Evolutionary conservation across 1,140 invertebrate genomes (phyloP).

Genomic region (Nasonia giraulti): DNA sequence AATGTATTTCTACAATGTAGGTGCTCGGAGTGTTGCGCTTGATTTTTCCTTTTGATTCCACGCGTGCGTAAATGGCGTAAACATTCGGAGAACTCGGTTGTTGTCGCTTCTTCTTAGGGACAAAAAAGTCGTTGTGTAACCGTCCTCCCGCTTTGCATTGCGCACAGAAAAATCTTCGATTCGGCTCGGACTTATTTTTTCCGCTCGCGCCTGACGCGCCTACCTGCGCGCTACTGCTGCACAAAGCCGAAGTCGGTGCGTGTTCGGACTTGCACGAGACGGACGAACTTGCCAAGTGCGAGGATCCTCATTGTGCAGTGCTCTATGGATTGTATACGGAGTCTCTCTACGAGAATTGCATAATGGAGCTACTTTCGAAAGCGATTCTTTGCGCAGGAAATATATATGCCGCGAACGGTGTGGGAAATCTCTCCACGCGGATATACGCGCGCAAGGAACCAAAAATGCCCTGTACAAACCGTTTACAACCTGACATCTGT

Average conservation of each 20-base stretch:
- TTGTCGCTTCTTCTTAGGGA: neutral
- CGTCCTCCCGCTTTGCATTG: neutral
- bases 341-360: constrained; percentile 32
- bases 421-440: neutral
- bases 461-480: neutral
- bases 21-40: neutral
- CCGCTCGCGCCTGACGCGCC: neutral
- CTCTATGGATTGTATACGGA: neutral
- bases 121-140: neutral
- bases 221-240: constrained; percentile 32
- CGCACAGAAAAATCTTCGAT: constrained; percentile 11
- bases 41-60: neutral
- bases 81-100: neutral
- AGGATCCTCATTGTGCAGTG: constrained; percentile 24
- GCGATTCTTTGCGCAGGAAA: neutral
- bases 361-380: constrained; percentile 3
- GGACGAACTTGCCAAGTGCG: neutral
- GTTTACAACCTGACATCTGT: constrained; percentile 31
- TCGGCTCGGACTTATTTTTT: constrained; percentile 15
- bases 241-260: constrained; percentile 40
- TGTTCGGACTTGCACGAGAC: constrained; percentile 42
- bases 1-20: neutral
- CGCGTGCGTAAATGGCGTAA: neutral
- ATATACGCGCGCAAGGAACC: no score
- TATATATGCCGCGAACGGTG: neutral